Evolutionary conservation across 2,888 invertebrate genomes (phyloP).

Genomic region (Smittia aterrima): DNA sequence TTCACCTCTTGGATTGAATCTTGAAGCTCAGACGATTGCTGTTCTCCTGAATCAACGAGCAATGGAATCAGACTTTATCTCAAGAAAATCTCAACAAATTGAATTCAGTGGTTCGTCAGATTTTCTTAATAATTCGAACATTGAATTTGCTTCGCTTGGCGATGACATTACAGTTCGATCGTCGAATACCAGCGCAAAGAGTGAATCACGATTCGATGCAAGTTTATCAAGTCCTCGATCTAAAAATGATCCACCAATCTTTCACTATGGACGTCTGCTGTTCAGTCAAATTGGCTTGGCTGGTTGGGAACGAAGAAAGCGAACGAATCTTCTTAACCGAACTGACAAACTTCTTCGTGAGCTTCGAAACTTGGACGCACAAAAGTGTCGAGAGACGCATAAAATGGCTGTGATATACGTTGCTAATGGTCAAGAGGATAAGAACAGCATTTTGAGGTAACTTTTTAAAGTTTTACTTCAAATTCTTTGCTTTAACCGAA

Average conservation of each 20-base stretch:
- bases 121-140: conserved; percentile 15
- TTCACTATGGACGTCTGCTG: conserved; percentile 83
- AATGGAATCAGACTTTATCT: conserved; percentile 73
- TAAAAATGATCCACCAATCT: conserved; percentile 59
- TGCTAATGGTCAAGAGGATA: conserved; percentile 95
- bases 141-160: conserved; percentile 34
- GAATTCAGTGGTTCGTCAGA: not conserved
- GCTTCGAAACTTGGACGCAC: conserved; percentile 87
- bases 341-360: conserved; percentile 87
- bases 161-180: conserved; percentile 32
- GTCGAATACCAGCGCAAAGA: conserved; percentile 14
- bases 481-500: conserved; percentile 5
- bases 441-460: conserved; percentile 74
- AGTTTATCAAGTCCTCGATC: conserved; percentile 55
- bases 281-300: conserved; percentile 88
- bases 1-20: conserved; percentile 69
- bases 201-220: conserved; percentile 39
- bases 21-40: conserved; percentile 83
- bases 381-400: conserved; percentile 88
- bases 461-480: not conserved
- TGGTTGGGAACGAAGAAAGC: conserved; percentile 82
- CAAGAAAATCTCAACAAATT: conserved; percentile 48
- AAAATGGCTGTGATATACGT: conserved; percentile 98
- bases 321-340: conserved; percentile 81
- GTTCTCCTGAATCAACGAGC: conserved; percentile 81